phyloP scores from a whole-genome alignment of 2,113 vertebrate genomes.

The Murina feae region DNA sequence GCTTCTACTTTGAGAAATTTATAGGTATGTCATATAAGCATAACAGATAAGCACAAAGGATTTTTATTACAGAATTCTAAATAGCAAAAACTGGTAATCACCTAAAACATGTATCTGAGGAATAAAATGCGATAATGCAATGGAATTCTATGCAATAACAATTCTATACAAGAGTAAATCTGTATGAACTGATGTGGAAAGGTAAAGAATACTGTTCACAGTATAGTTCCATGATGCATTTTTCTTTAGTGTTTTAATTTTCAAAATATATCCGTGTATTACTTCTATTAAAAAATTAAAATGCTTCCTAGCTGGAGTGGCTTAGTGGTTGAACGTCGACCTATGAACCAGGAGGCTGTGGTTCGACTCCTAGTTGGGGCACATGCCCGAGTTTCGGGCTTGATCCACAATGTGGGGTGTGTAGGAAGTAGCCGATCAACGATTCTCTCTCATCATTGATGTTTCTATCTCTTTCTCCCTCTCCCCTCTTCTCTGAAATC shows the following conservation, averaged over 20 bases:
- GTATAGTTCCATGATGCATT: background rate
- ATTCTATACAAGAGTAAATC: background rate
- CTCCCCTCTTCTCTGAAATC: too few species aligned
- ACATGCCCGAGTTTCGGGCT: too few species aligned
- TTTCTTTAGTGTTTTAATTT: background rate
- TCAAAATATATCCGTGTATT: background rate
- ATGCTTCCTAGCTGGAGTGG: too few species aligned
- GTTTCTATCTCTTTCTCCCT: too few species aligned
- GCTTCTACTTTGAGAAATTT: background rate
- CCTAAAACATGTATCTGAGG: background rate
- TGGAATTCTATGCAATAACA: background rate
- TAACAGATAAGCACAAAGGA: background rate
- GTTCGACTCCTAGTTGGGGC: too few species aligned
- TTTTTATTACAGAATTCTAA: slow-evolving; percentile 1
- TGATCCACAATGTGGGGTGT: too few species aligned
- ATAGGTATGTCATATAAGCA: background rate
- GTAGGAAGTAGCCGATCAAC: too few species aligned
- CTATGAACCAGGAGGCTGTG: too few species aligned
- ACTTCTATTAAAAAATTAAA: slow-evolving; percentile 3
- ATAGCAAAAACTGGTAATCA: background rate
- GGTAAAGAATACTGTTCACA: background rate
- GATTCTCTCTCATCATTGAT: too few species aligned
- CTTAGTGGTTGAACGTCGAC: too few species aligned
- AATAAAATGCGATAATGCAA: background rate
- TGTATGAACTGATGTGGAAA: background rate